Conservation (phyloP, 1,140 invertebrate species). For the Phortica variegata region DNA sequence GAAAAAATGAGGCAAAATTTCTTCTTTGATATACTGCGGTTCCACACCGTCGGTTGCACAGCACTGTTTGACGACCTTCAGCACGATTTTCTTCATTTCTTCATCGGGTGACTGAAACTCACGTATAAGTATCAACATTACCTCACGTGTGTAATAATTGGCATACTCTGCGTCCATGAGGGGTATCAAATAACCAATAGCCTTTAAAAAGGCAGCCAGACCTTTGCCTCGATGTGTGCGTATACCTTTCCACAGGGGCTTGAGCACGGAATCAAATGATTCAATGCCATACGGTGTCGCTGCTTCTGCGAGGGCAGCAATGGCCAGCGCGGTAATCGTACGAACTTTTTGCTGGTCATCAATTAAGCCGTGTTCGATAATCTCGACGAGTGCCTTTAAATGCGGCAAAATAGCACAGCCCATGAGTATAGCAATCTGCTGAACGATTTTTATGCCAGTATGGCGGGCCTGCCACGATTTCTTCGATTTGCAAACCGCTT, state of each 20-base stretch:
- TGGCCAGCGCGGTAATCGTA: slow-evolving; percentile 98
- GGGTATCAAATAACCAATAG: slow-evolving; percentile 98
- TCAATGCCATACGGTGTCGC: slow-evolving; percentile 99
- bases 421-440: slow-evolving; percentile 99
- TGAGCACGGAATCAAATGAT: slow-evolving; percentile 98
- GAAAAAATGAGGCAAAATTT: slow-evolving; percentile 98
- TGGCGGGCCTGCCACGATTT: slow-evolving; percentile 99
- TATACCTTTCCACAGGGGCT: slow-evolving; percentile 99
- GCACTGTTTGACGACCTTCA: slow-evolving; percentile 99
- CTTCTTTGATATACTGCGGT: slow-evolving; percentile 98
- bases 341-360: slow-evolving; percentile 89
- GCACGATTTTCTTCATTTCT: slow-evolving; percentile 99
- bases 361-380: slow-evolving; percentile 95
- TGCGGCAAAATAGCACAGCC: slow-evolving; percentile 99
- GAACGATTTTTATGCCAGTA: slow-evolving; percentile 99
- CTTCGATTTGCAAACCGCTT: slow-evolving; percentile 98
- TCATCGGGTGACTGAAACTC: slow-evolving; percentile 99
- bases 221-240: slow-evolving; percentile 97
- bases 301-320: slow-evolving; percentile 96
- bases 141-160: slow-evolving; percentile 99
- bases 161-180: slow-evolving; percentile 99
- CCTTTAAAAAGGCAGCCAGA: slow-evolving; percentile 97
- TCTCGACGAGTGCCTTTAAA: slow-evolving; percentile 96
- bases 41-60: slow-evolving; percentile 99
- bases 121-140: slow-evolving; percentile 98